Percentiles rank a stretch among this genome's conserved stretches.
Evolutionary conservation across 2,888 invertebrate genomes (phyloP).

Genomic region (Acronicta psi): DNA sequence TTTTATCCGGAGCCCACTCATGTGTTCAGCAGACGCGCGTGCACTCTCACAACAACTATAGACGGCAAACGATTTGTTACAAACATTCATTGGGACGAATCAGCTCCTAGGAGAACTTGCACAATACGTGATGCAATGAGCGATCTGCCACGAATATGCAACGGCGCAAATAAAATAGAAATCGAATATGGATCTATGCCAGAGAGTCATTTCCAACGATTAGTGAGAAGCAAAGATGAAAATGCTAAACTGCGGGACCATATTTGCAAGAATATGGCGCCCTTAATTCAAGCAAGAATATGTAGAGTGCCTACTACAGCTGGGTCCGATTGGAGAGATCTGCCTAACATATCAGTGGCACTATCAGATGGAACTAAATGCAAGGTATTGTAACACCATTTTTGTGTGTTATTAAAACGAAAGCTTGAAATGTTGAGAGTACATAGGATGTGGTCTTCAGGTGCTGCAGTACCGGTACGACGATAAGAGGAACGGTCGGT

Average conservation of each 20-base stretch:
- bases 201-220: constrained; percentile 92
- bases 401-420: not conserved
- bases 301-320: constrained; percentile 92
- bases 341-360: constrained; percentile 93
- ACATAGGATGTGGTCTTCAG: constrained; percentile 54
- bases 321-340: constrained; percentile 95
- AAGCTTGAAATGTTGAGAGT: not conserved
- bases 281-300: constrained; percentile 94
- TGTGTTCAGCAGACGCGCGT: constrained; percentile 92
- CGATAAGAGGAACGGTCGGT: constrained; percentile 85
- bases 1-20: constrained; percentile 94
- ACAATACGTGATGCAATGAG: constrained; percentile 95
- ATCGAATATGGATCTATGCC: constrained; percentile 92
- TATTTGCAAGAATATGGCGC: constrained; percentile 95
- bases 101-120: constrained; percentile 93
- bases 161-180: constrained; percentile 91
- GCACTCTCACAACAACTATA: constrained; percentile 85
- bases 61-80: constrained; percentile 85
- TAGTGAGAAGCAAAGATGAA: constrained; percentile 90
- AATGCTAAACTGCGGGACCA: constrained; percentile 91
- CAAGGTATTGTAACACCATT: constrained; percentile 78
- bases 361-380: constrained; percentile 92
- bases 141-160: constrained; percentile 93
- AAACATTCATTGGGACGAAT: constrained; percentile 90
- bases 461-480: constrained; percentile 84